These are phyloP conservation scores for Hyphantria cunea DNA, from an alignment of 1,140 invertebrate species.

Conservation along the genomic window DNA sequence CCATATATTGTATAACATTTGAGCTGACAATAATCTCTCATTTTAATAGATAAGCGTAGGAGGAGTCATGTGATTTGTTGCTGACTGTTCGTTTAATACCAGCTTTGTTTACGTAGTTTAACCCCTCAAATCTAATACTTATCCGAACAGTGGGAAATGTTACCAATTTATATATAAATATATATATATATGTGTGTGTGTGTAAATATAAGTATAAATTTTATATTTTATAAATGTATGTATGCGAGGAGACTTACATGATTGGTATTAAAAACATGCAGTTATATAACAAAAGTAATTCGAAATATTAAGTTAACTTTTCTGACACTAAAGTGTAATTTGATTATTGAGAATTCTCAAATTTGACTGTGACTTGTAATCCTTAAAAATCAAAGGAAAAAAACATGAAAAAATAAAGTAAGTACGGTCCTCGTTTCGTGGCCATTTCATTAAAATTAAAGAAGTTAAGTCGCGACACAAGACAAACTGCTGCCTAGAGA, in stretches of 20 bases:
- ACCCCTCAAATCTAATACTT: constrained; percentile 7
- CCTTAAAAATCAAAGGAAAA: constrained; percentile 16
- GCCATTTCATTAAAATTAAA: constrained; percentile 63
- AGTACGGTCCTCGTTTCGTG: constrained; percentile 27
- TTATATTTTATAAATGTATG: too few species aligned
- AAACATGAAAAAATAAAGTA: constrained; percentile 36
- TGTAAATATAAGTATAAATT: too few species aligned
- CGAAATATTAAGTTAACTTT: too few species aligned
- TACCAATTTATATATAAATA: too few species aligned
- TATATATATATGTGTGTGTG: too few species aligned
- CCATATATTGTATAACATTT: constrained; percentile 52
- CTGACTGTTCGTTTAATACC: constrained; percentile 28
- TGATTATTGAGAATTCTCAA: too few species aligned
- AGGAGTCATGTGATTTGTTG: constrained; percentile 73
- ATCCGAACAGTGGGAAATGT: too few species aligned
- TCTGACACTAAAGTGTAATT: too few species aligned
- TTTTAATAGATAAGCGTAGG: constrained; percentile 81
- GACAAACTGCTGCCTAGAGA: constrained; percentile 78
- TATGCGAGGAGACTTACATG: too few species aligned
- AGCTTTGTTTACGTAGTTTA: constrained; percentile 28
- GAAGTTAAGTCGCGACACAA: constrained; percentile 70
- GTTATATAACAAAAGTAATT: too few species aligned
- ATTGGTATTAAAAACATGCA: too few species aligned
- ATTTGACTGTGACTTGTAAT: background rate
- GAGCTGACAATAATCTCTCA: constrained; percentile 75